phyloP scores from a whole-genome alignment of 2,888 invertebrate genomes.

The Neoaliturus tenellus region DNA sequence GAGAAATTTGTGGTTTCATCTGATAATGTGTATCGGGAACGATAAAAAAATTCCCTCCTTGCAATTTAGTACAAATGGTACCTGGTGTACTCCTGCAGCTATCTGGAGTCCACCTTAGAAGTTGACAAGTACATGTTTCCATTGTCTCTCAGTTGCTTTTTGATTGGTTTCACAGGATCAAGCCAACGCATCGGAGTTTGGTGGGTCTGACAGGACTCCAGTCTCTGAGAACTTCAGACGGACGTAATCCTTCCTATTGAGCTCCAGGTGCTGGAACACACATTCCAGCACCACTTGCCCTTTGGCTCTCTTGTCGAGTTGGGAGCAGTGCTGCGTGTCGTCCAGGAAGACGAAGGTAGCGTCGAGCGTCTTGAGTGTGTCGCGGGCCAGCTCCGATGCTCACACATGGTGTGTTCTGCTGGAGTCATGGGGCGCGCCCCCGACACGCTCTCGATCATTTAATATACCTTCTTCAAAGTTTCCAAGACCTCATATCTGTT shows the following conservation, averaged over 20 bases:
- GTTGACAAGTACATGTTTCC: background rate
- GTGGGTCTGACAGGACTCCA: conserved; percentile 76
- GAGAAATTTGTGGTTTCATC: too few relatives aligned
- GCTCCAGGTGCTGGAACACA: conserved; percentile 96
- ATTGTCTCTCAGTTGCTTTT: conserved; percentile 86
- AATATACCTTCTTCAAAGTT: too few relatives aligned
- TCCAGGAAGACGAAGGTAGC: conserved; percentile 96
- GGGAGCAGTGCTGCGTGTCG: conserved; percentile 95
- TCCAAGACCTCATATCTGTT: too few relatives aligned
- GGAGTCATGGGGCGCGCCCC: conserved; percentile 89
- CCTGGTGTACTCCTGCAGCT: background rate
- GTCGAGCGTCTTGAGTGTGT: conserved; percentile 88
- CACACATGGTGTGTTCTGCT: conserved; percentile 98
- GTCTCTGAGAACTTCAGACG: conserved; percentile 95
- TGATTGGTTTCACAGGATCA: conserved; percentile 94
- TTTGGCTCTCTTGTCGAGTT: conserved; percentile 97
- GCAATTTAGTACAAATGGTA: too few relatives aligned
- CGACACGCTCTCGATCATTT: conserved; percentile 90
- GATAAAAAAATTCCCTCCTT: too few relatives aligned
- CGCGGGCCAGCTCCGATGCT: conserved; percentile 91
- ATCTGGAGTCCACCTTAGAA: background rate
- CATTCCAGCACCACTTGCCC: conserved; percentile 92
- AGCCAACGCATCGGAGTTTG: conserved; percentile 92
- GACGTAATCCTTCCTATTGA: conserved; percentile 98
- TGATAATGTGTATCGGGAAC: too few relatives aligned